phyloP scores from a whole-genome alignment of 2,888 invertebrate species.

The Kryphioiulus occultus region DNA sequence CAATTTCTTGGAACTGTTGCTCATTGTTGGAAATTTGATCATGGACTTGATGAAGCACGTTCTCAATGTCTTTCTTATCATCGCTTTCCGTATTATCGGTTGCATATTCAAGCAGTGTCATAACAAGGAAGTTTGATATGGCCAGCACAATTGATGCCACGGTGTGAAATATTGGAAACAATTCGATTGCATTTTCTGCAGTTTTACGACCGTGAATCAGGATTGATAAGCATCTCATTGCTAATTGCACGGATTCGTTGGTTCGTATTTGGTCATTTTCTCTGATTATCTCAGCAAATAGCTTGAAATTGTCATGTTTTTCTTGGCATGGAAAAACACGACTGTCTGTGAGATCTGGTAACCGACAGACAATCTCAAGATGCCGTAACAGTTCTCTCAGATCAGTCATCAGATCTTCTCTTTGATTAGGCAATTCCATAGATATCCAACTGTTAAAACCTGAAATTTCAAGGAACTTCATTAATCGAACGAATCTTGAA shows the following conservation, averaged over 20 bases:
- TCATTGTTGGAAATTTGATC: not conserved
- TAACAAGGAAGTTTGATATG: not conserved
- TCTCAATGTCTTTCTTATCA: not conserved
- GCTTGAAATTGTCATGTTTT: not conserved
- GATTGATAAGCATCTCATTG: not conserved
- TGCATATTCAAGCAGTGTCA: not conserved
- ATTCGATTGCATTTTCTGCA: not conserved
- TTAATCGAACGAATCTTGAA: not conserved
- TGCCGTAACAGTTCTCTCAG: not conserved
- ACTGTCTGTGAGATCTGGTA: not conserved
- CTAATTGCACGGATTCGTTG: not conserved
- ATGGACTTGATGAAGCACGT: not conserved
- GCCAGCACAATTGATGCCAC: not conserved
- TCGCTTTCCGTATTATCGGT: not conserved
- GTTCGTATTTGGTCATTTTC: not conserved
- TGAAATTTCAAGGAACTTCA: not conserved
- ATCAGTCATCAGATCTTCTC: not conserved
- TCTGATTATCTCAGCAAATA: not conserved
- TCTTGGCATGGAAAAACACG: not conserved
- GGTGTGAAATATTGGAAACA: not conserved
- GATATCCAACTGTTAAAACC: not conserved
- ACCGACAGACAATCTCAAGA: not conserved
- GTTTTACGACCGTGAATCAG: not conserved
- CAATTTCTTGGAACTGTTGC: not conserved
- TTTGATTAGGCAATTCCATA: not conserved